A percentile compares a stretch with the other conserved stretches of the same genome.
phyloP scores from a whole-genome alignment of 2,797 vertebrate genomes.

The Garrulus glandarius region DNA sequence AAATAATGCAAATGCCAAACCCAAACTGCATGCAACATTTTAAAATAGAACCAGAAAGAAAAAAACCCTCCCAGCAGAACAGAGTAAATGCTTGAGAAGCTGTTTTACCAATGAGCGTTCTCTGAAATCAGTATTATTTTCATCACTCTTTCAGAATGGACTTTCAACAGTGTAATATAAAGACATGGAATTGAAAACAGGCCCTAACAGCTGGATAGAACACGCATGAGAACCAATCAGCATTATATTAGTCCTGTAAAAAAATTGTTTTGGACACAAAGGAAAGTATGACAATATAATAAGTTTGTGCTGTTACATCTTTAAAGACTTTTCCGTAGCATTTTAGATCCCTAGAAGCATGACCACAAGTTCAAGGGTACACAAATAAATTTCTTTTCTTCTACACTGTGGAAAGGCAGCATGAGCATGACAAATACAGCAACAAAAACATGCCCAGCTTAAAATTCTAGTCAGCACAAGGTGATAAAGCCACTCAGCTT shows the following conservation, averaged over 20 bases:
- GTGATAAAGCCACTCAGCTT: not conserved
- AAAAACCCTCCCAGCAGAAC: not conserved
- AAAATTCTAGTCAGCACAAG: not conserved
- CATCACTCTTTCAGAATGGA: conserved; percentile 20
- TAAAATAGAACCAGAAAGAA: conserved; percentile 29
- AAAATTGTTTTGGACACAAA: not conserved
- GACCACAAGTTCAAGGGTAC: not conserved
- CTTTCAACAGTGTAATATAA: conserved; percentile 12
- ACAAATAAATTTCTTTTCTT: not conserved
- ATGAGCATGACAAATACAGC: not conserved
- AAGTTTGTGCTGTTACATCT: not conserved
- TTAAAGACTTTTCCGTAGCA: not conserved
- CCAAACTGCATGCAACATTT: not conserved
- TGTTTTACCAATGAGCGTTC: not conserved
- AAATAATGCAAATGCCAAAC: conserved; percentile 35
- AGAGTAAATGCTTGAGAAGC: not conserved
- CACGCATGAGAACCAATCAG: not conserved
- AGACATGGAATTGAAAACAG: conserved; percentile 43
- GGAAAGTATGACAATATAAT: not conserved
- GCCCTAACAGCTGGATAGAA: not conserved
- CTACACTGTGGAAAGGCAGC: not conserved
- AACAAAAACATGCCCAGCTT: not conserved
- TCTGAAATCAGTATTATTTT: conserved; percentile 3
- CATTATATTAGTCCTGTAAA: not conserved
- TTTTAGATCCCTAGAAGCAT: not conserved